phyloP scores from a whole-genome alignment of 2,113 vertebrate species.

The Prionailurus bengalensis region DNA sequence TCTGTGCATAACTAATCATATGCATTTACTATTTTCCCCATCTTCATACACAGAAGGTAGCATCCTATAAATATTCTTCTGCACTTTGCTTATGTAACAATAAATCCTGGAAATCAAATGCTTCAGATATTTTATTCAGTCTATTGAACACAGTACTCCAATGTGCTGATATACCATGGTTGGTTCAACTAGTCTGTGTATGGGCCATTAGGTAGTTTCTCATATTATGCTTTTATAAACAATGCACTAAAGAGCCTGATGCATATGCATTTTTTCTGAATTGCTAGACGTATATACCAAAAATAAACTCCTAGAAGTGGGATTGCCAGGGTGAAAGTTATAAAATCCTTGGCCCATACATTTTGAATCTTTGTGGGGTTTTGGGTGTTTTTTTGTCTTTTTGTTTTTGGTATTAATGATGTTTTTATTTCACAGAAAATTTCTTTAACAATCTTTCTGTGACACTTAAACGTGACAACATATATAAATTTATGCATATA shows the following conservation, averaged over 20 bases:
- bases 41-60: background rate
- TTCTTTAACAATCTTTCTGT: background rate
- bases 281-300: background rate
- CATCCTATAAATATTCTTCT: background rate
- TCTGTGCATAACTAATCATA: background rate
- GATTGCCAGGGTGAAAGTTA: background rate
- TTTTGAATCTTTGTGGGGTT: background rate
- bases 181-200: background rate
- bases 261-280: background rate
- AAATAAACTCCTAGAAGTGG: background rate
- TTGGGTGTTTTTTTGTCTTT: too few relatives aligned
- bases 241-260: background rate
- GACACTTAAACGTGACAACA: background rate
- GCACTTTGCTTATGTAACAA: background rate
- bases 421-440: constrained; percentile 13
- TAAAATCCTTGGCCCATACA: background rate
- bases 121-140: background rate
- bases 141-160: background rate
- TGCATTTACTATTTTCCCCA: background rate
- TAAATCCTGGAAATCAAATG: background rate
- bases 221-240: background rate
- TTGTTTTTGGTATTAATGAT: background rate
- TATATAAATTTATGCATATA: background rate
- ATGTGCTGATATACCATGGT: background rate
- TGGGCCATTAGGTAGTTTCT: background rate